Conservation (phyloP, 2,888 invertebrate species). For the Drosophila picticornis region DNA sequence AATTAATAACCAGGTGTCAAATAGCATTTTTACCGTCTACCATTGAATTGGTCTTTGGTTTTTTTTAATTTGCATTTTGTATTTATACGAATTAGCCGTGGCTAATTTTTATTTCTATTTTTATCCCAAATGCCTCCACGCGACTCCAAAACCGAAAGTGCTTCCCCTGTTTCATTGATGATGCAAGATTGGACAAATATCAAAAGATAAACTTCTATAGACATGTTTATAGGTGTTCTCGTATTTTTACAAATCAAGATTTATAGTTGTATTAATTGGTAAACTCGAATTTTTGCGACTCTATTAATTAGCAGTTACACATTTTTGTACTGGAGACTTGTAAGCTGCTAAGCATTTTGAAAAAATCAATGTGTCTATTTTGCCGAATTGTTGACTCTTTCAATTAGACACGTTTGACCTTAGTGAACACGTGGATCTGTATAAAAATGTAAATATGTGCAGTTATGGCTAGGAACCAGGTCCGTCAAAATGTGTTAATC, state of each 20-base stretch:
- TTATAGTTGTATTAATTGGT: background rate
- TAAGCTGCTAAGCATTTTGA: constrained; percentile 46
- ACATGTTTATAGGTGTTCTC: background rate
- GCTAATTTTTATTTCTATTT: constrained; percentile 34
- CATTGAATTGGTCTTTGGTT: constrained; percentile 14
- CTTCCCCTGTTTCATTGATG: background rate
- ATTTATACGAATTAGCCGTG: constrained; percentile 1
- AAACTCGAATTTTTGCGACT: background rate
- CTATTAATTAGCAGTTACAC: constrained; percentile 50
- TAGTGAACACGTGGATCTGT: constrained; percentile 41
- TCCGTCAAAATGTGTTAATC: constrained; percentile 60
- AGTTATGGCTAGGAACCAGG: background rate
- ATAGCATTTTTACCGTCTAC: constrained; percentile 24
- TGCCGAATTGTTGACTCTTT: constrained; percentile 45
- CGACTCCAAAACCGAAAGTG: constrained; percentile 1
- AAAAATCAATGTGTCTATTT: constrained; percentile 69
- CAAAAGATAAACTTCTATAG: background rate
- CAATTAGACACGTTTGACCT: constrained; percentile 62
- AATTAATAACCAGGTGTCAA: constrained; percentile 74
- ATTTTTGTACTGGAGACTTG: constrained; percentile 30
- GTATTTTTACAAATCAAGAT: background rate
- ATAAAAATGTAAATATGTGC: constrained; percentile 22
- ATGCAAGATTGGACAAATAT: constrained; percentile 5
- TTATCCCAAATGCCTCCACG: background rate
- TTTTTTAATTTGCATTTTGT: constrained; percentile 9